Conservation (phyloP, 2,113 vertebrate genomes). For the Echinops telfairi region DNA sequence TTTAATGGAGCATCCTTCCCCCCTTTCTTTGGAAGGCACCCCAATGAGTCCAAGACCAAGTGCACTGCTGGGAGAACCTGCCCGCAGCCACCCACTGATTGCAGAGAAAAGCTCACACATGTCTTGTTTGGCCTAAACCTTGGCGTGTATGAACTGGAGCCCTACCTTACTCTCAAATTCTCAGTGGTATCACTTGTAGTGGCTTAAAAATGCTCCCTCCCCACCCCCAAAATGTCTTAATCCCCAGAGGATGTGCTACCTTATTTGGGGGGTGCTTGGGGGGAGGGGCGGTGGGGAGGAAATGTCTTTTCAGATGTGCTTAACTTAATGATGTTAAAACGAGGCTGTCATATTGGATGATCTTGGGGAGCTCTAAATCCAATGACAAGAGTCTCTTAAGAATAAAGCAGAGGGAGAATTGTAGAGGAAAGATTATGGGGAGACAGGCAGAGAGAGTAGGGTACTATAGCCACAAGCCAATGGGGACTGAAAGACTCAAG, state of each 20-base stretch:
- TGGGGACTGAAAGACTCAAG: not conserved
- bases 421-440: not conserved
- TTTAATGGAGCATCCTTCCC: too few relatives aligned
- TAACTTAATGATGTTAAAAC: not conserved
- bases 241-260: not conserved
- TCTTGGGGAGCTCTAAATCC: too few relatives aligned
- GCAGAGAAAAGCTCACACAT: too few relatives aligned
- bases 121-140: too few relatives aligned
- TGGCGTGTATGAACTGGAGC: too few relatives aligned
- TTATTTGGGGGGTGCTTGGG: too few relatives aligned
- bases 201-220: not conserved
- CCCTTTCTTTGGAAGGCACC: too few relatives aligned
- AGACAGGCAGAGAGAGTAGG: not conserved
- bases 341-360: not conserved
- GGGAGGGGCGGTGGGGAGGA: not conserved
- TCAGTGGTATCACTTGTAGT: not conserved
- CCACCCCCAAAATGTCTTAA: not conserved
- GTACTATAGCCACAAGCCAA: not conserved
- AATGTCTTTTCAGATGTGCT: not conserved
- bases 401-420: not conserved
- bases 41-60: too few relatives aligned
- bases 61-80: too few relatives aligned
- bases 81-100: too few relatives aligned
- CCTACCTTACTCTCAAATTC: too few relatives aligned
- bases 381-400: too few relatives aligned